Conservation (phyloP, 2,113 vertebrate species). For the Heterotis niloticus region DNA sequence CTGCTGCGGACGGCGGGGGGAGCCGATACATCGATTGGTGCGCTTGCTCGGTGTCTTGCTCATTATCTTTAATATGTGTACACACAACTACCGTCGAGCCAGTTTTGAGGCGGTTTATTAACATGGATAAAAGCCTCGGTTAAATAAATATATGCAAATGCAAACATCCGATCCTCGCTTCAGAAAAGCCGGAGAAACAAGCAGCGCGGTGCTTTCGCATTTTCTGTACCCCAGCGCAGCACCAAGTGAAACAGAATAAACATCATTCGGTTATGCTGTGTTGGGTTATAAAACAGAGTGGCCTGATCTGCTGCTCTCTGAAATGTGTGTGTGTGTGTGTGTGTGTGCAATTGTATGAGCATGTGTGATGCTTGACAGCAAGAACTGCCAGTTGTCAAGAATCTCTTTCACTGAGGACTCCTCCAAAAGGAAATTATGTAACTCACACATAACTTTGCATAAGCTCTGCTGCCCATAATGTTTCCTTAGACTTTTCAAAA, state of each 20-base stretch:
- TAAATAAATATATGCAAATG: no score
- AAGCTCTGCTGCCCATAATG: no score
- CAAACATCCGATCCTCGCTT: neutral
- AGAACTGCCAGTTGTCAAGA: no score
- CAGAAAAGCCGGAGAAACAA: neutral
- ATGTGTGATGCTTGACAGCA: neutral
- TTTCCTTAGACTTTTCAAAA: no score
- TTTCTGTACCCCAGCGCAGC: neutral
- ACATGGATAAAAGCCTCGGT: no score
- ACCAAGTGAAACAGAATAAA: neutral
- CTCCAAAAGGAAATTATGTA: no score
- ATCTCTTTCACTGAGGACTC: no score
- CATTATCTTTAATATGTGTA: slow-evolving; percentile 32
- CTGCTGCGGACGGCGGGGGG: slow-evolving; percentile 31
- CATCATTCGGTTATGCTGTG: neutral
- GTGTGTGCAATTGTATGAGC: neutral
- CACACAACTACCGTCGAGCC: slow-evolving; percentile 29
- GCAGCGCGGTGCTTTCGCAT: neutral
- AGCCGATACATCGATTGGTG: slow-evolving; percentile 55
- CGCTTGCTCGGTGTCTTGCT: slow-evolving; percentile 38
- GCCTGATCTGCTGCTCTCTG: neutral
- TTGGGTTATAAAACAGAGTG: neutral
- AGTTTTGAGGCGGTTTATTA: slow-evolving; percentile 2
- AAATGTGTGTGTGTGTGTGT: neutral
- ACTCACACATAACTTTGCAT: no score